Conservation (phyloP, 2,797 vertebrate genomes). For the Margarornis squamiger region DNA sequence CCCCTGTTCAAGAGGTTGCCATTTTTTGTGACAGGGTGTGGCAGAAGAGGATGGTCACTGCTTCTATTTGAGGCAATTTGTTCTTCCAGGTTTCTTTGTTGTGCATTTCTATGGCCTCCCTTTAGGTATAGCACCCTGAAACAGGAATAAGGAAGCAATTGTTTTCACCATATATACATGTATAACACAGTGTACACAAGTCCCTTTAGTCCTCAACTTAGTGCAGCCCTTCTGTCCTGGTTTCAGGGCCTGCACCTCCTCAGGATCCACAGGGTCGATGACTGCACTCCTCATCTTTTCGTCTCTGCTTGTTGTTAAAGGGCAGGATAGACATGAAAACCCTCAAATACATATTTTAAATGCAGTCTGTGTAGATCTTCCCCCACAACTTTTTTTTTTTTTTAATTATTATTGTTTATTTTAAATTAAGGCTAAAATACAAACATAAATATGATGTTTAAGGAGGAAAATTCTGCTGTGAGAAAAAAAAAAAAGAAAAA, state of each 20-base stretch:
- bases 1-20: not conserved
- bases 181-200: not conserved
- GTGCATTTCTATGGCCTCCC: not conserved
- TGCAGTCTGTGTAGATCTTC: not conserved
- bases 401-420: not conserved
- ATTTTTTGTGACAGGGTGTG: not conserved
- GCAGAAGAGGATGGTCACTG: not conserved
- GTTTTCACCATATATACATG: not conserved
- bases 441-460: not conserved
- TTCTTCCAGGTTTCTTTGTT: not conserved
- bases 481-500: accelerated
- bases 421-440: not conserved
- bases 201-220: not conserved
- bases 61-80: accelerated
- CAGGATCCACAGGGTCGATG: not conserved
- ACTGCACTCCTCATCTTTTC: not conserved
- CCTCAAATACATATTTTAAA: not conserved
- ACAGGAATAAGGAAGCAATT: not conserved
- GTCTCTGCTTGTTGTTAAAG: not conserved
- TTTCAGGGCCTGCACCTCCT: not conserved
- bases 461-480: not conserved
- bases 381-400: too few species aligned
- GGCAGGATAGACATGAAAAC: not conserved
- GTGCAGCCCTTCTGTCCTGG: not conserved
- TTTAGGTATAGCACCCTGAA: not conserved